Conservation (phyloP, 2,888 invertebrate species). For the Julus scanicus region DNA sequence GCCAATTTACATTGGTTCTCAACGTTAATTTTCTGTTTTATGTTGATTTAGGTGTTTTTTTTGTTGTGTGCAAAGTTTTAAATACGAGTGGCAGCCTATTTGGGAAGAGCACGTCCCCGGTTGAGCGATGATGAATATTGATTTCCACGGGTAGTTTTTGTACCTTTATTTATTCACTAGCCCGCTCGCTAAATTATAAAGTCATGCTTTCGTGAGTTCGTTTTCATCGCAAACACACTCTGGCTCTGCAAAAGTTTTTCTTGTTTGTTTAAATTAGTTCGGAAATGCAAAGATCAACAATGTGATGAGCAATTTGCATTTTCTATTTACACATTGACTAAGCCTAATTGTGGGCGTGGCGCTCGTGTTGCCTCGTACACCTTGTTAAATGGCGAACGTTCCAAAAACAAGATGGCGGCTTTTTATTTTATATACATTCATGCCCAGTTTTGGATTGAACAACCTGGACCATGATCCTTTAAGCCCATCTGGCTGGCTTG, state of each 20-base stretch:
- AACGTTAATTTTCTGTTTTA: neutral
- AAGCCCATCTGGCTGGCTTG: neutral
- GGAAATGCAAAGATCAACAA: constrained; percentile 30
- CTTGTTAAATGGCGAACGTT: neutral
- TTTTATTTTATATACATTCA: neutral
- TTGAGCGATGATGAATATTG: constrained; percentile 23
- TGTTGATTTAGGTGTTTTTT: neutral
- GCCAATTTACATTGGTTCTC: neutral
- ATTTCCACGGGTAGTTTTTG: neutral
- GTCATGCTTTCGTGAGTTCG: constrained; percentile 26
- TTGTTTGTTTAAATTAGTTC: constrained; percentile 39
- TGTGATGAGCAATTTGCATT: constrained; percentile 30
- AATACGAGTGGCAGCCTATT: constrained; percentile 6
- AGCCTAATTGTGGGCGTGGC: constrained; percentile 24
- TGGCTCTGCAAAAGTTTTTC: neutral
- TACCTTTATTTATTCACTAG: constrained; percentile 35
- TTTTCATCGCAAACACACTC: constrained; percentile 12
- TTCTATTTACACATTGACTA: constrained; percentile 10
- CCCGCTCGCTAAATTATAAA: constrained; percentile 13
- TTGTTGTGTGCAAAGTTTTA: neutral
- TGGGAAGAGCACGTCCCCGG: neutral
- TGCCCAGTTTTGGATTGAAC: neutral
- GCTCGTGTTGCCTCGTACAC: neutral
- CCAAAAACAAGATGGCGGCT: neutral
- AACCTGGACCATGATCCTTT: neutral